Percentiles rank a stretch among this genome's conserved stretches.
phyloP scores from a whole-genome alignment of 2,888 invertebrate species.

The Lasiommata megera region DNA sequence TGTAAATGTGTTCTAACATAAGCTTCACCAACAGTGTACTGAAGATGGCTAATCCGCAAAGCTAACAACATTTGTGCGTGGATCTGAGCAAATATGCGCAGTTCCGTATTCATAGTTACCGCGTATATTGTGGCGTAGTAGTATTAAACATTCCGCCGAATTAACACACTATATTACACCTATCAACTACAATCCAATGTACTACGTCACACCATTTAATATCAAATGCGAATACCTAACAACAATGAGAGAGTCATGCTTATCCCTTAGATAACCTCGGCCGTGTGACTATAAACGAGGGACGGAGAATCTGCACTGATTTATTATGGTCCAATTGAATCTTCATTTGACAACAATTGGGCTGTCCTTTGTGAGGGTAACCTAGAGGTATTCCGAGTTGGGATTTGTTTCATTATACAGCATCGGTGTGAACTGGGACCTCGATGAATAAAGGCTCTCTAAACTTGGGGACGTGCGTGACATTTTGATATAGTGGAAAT shows the following conservation, averaged over 20 bases:
- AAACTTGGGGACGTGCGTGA: slow-evolving; percentile 35
- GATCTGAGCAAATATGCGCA: slow-evolving; percentile 10
- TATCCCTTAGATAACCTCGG: slow-evolving; percentile 31
- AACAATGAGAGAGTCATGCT: slow-evolving; percentile 53
- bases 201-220: slow-evolving; percentile 18
- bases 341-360: slow-evolving; percentile 77
- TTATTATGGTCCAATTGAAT: slow-evolving; percentile 72
- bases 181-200: neutral
- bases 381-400: slow-evolving; percentile 43
- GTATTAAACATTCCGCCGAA: slow-evolving; percentile 6
- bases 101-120: slow-evolving; percentile 2
- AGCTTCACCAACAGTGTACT: neutral
- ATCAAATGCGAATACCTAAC: slow-evolving; percentile 45
- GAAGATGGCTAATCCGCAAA: neutral
- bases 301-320: slow-evolving; percentile 46
- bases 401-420: slow-evolving; percentile 53
- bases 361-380: slow-evolving; percentile 56
- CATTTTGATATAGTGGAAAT: slow-evolving; percentile 36
- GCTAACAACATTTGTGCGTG: neutral
- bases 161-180: neutral
- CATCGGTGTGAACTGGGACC: slow-evolving; percentile 33
- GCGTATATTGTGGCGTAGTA: slow-evolving; percentile 1
- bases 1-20: too few relatives aligned
- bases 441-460: slow-evolving; percentile 36
- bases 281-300: slow-evolving; percentile 58